Evolutionary conservation across 2,113 vertebrate species (phyloP).

Genomic region (Odontesthes bonariensis): DNA sequence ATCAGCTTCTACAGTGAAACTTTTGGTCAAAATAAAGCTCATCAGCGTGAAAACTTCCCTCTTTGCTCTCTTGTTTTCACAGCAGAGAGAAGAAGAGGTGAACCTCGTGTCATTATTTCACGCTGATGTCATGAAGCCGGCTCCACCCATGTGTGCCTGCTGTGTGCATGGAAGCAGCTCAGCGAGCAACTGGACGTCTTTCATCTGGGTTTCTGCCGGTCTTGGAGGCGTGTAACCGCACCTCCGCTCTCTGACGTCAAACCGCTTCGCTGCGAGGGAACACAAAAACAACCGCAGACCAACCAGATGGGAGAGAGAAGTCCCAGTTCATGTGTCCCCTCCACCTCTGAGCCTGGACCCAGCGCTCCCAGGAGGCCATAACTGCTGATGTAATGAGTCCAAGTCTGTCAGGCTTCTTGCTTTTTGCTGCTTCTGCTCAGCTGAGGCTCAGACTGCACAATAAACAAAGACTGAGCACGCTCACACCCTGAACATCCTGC

Average conservation of each 20-base stretch:
- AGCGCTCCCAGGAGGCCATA: constrained; percentile 36
- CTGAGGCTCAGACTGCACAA: constrained; percentile 7
- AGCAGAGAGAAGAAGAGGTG: constrained; percentile 13
- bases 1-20: too few species aligned
- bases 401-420: constrained; percentile 48
- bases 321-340: constrained; percentile 9
- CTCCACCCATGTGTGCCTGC: constrained; percentile 45
- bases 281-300: constrained; percentile 43
- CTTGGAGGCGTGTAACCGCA: constrained; percentile 29
- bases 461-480: too few species aligned
- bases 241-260: constrained; percentile 41
- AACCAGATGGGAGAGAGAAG: constrained; percentile 52
- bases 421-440: constrained; percentile 48
- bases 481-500: too few species aligned
- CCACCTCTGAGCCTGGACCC: constrained; percentile 31
- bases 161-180: constrained; percentile 22
- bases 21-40: constrained; percentile 4
- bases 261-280: constrained; percentile 19
- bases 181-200: constrained; percentile 21
- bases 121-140: constrained; percentile 43
- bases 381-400: constrained; percentile 37
- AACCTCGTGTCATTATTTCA: constrained; percentile 25
- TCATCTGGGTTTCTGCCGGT: constrained; percentile 41
- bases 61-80: constrained; percentile 26
- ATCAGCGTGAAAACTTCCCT: neutral